A percentile compares a stretch with the other conserved stretches of the same genome.
phyloP scores from a whole-genome alignment of 2,888 invertebrate species.

The Spisula subtruncata region DNA sequence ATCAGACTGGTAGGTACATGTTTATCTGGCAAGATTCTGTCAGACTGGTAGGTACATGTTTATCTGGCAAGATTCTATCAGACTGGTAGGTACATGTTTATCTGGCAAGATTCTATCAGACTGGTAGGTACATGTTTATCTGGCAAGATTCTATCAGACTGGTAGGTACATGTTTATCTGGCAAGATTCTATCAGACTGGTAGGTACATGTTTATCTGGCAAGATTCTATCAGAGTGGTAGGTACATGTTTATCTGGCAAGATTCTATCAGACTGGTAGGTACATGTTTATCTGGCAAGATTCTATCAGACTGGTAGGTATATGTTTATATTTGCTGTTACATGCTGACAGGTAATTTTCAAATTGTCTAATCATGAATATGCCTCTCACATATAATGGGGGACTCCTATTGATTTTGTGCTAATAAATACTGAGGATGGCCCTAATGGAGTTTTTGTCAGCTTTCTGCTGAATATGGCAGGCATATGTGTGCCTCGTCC shows the following conservation, averaged over 20 bases:
- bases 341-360: neutral
- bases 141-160: constrained; percentile 67
- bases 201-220: constrained; percentile 58
- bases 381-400: neutral
- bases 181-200: constrained; percentile 70
- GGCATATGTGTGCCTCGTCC: no score
- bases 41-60: constrained; percentile 69
- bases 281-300: constrained; percentile 50
- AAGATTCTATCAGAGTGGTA: constrained; percentile 71
- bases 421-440: no score
- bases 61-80: constrained; percentile 63
- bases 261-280: constrained; percentile 70
- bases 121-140: constrained; percentile 64
- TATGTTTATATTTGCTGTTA: neutral
- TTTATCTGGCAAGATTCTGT: constrained; percentile 59
- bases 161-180: constrained; percentile 66
- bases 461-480: no score
- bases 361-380: no score
- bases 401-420: neutral
- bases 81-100: constrained; percentile 68
- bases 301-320: constrained; percentile 70
- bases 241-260: constrained; percentile 48
- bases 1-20: constrained; percentile 68
- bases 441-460: no score
- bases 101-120: constrained; percentile 67